Conservation (phyloP, 2,113 vertebrate genomes). For the Pseudolaguvia tuberculata region DNA sequence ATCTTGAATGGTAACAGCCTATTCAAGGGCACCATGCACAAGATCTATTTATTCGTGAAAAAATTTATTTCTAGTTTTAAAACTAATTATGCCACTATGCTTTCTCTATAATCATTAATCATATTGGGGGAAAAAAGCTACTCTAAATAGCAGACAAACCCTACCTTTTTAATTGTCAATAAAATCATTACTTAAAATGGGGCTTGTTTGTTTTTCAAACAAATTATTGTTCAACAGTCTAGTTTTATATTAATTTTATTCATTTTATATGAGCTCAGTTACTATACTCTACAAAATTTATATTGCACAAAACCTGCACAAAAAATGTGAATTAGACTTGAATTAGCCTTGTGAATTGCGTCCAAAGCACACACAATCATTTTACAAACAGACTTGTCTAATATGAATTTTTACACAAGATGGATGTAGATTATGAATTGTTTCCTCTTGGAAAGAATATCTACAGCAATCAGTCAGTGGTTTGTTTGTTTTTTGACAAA, state of each 20-base stretch:
- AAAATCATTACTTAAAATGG: no score
- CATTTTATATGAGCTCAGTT: background rate
- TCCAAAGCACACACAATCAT: background rate
- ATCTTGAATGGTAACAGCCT: background rate
- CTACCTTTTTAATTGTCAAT: no score
- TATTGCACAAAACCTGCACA: background rate
- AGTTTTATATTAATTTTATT: no score
- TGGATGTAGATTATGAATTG: background rate
- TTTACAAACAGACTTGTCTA: slow-evolving; percentile 11
- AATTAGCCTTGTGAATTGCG: no score
- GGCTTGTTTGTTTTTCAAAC: no score
- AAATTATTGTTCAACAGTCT: no score
- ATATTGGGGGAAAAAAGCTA: no score
- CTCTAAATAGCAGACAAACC: no score
- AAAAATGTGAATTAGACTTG: background rate
- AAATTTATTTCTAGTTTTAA: no score
- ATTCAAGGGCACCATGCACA: background rate
- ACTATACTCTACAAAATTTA: background rate
- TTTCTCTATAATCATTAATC: no score
- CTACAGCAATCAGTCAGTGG: background rate
- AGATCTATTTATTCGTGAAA: no score
- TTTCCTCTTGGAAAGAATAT: background rate
- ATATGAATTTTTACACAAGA: slow-evolving; percentile 16
- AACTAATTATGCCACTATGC: no score
- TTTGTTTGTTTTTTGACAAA: background rate